Conservation (phyloP, 2,888 invertebrate genomes). For the Apamea monoglypha region DNA sequence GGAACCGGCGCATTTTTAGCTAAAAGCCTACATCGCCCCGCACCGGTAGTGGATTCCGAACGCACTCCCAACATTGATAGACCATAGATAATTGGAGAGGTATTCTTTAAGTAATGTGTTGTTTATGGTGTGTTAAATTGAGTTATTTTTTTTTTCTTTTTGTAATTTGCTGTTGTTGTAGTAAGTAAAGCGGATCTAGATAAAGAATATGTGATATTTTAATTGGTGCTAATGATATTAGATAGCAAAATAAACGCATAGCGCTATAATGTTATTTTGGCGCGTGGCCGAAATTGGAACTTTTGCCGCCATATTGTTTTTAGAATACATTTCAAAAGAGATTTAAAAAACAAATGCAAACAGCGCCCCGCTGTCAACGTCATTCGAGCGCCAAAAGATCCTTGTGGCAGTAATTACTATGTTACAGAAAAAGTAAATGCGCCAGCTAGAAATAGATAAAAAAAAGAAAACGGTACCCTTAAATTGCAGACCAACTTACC, state of each 20-base stretch:
- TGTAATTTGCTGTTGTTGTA: conserved; percentile 2
- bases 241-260: too few species aligned
- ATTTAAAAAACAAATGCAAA: not conserved
- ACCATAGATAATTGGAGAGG: conserved; percentile 67
- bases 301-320: not conserved
- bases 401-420: not conserved
- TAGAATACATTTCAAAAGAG: not conserved
- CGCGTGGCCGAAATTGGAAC: not conserved
- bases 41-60: conserved; percentile 62
- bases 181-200: not conserved
- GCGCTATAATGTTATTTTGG: not conserved
- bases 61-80: conserved; percentile 71
- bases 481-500: not conserved
- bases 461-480: not conserved
- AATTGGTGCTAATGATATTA: not conserved
- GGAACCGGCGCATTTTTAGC: conserved; percentile 74
- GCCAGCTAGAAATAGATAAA: not conserved
- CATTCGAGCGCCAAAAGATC: not conserved
- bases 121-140: conserved; percentile 67
- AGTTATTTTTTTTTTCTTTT: conserved; percentile 24
- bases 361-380: not conserved
- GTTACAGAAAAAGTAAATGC: not conserved
- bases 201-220: conserved; percentile 1
- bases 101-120: conserved; percentile 60
- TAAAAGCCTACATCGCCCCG: conserved; percentile 75